Base-by-base conservation (phyloP, 2,113 vertebrate genomes). In the Eidolon helvum region DNA sequence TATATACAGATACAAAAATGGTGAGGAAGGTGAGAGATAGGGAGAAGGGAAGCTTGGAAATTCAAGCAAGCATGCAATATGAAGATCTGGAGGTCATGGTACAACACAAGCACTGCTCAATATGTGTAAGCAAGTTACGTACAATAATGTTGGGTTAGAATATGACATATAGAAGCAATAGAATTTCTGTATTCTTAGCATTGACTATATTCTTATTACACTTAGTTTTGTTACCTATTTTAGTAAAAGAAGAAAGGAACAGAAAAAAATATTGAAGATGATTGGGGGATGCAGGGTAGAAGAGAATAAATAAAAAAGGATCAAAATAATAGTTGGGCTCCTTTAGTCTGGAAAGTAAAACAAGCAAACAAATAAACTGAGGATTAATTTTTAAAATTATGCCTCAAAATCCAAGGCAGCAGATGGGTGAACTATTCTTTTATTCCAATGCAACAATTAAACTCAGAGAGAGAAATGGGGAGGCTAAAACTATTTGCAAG, bases 391-490 rank as follows among this genome's bases (percentile, higher is more conserved):
- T 97, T 90, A 90, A 96, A 93, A 97, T 77, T 61, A 95, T 98
- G 85, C 74, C 0, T 0, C 2, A 30, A 95, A 87, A 92, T 94
- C 74, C 15, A 19, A 95, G 84, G 85, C 88, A 97, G 96, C 96
- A 98, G 97, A 96, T 97, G 96, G 98, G 96, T 98, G 94, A 97
- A 97, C 95, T 93, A 68, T 57, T 96, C 90, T 98, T 98, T 97
- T 96, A 97, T 98, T 96, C 97, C 98, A 98, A 97, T 95, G 97
- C 22, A 93, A 87, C 97, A 97, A 97, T 84, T 97, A 98, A 98
- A 98, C 96, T 68, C 91, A 16, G 96, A 97, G 97, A 93, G 96
- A 97, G 92, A 98, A 97, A 96, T 94, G 97, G 93, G 79, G 94
- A 95, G 72, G 90, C 89, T 61, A 91, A 95, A 92, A 85, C 77